phyloP scores from a whole-genome alignment of 2,888 invertebrate species.

The Drosophila rellima region DNA sequence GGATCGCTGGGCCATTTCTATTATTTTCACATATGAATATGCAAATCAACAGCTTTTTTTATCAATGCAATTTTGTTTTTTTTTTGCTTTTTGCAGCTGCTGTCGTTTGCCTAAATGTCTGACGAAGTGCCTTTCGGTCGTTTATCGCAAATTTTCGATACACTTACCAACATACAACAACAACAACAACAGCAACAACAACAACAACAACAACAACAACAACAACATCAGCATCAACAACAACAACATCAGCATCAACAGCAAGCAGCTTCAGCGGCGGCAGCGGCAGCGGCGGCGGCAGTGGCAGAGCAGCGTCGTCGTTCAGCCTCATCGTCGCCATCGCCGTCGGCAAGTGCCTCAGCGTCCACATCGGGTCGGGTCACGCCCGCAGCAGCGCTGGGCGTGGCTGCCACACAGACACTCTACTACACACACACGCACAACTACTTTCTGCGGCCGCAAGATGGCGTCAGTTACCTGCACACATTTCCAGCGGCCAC shows the following conservation, averaged over 20 bases:
- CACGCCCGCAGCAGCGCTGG: slow-evolving; percentile 69
- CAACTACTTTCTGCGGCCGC: slow-evolving; percentile 78
- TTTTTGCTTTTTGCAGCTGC: slow-evolving; percentile 30
- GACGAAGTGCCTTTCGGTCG: slow-evolving; percentile 90
- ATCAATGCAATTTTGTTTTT: too few relatives aligned
- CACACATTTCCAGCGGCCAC: slow-evolving; percentile 84
- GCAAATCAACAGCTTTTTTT: too few relatives aligned
- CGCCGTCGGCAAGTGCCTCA: slow-evolving; percentile 67
- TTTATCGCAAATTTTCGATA: slow-evolving; percentile 93
- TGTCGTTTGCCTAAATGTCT: slow-evolving; percentile 86
- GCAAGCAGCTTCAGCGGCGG: slow-evolving; percentile 38
- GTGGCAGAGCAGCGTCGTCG: slow-evolving; percentile 58
- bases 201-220: slow-evolving; percentile 86
- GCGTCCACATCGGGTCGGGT: slow-evolving; percentile 74
- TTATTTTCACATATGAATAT: too few relatives aligned
- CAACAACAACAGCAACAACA: slow-evolving; percentile 90
- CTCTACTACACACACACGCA: slow-evolving; percentile 69
- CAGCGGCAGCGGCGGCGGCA: slow-evolving; percentile 32
- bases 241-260: slow-evolving; percentile 88
- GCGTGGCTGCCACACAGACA: slow-evolving; percentile 63
- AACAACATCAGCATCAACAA: slow-evolving; percentile 89
- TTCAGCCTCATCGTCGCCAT: slow-evolving; percentile 74
- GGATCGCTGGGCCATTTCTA: too few relatives aligned
- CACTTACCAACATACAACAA: slow-evolving; percentile 90
- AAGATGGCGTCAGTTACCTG: slow-evolving; percentile 75